Base-by-base conservation (phyloP, 2,888 invertebrate species). In the Lapara coniferarum region DNA sequence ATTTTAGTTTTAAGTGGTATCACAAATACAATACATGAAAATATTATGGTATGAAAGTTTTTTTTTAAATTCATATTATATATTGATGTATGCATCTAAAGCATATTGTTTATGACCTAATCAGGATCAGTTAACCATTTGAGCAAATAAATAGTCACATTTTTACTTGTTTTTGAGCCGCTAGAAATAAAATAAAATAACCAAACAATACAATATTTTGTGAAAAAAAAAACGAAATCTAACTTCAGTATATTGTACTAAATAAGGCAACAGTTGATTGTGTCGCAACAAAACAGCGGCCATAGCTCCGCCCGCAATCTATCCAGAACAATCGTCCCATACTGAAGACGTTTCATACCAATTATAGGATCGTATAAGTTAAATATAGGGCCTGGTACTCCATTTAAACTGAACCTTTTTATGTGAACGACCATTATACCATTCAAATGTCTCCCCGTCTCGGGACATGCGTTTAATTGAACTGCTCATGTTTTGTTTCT, bases 391-490 rank as follows among this genome's bases (percentile, higher is more conserved):
- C 73, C 77, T 81, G 83, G 78, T 83, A 82, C 82, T 78, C 82
- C 81, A 80, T 82, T 79, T 81, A 73, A 72, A 79, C 78, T 77
- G 75, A 76, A 73, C 13, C 69, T 66, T 66, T 67, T 66, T 66
- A 66, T 66, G 56, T 55, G 56, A 63, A 63, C 63, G 63, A 56
- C 55, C 56, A 66, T 82, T 80, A 77, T 75, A 80, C 84, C 84
- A 89, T 89, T 87, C 87, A 89, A 85, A 87, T 85, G 86, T 89
- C 87, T 79, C 76, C 70, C 74, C 77, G 76, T 80, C 79, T 77
- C 56, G 56, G 10, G 67, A 67, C 55, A 63, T 63, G 63, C 63
- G 49, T 53, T 67, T 67, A 67, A 67, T 67, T 67, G 67, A 56
- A 67, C 37, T 19, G 67, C 46, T 56, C 46, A 46, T 49, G 63